phyloP scores from a whole-genome alignment of 2,888 invertebrate genomes.

The Platycnemis pennipes region DNA sequence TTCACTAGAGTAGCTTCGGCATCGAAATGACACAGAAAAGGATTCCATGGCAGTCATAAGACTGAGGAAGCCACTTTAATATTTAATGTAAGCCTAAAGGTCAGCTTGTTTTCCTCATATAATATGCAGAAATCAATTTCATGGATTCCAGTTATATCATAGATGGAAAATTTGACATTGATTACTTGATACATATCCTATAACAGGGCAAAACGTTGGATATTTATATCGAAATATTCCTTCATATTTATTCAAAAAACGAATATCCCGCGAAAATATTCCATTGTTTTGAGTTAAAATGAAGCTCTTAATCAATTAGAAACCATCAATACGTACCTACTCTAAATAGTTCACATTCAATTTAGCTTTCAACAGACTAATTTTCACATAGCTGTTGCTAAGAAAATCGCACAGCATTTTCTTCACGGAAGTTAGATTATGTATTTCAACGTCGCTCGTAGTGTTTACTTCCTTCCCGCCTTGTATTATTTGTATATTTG shows the following conservation, averaged over 20 bases:
- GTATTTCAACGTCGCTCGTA: neutral
- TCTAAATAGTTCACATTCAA: neutral
- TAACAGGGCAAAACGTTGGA: neutral
- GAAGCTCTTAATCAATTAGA: neutral
- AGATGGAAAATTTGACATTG: neutral
- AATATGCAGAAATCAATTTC: constrained; percentile 9
- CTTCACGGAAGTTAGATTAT: neutral
- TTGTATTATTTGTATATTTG: constrained; percentile 59
- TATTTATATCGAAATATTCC: neutral
- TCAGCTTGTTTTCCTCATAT: constrained; percentile 51
- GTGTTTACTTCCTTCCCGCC: constrained; percentile 63
- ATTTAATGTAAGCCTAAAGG: constrained; percentile 50
- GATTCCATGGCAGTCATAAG: neutral
- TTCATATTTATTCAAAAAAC: neutral
- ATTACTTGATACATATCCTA: no score
- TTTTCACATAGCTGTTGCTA: neutral
- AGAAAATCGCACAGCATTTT: neutral
- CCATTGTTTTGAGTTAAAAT: neutral
- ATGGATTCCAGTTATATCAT: neutral
- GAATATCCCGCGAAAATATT: constrained; percentile 42
- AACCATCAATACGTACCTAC: neutral
- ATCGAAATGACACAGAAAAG: neutral
- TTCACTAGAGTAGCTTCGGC: neutral
- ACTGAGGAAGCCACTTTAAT: constrained; percentile 20
- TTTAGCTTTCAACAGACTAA: neutral